phyloP scores from a whole-genome alignment of 2,888 invertebrate species.

The Brassicogethes aeneus region DNA sequence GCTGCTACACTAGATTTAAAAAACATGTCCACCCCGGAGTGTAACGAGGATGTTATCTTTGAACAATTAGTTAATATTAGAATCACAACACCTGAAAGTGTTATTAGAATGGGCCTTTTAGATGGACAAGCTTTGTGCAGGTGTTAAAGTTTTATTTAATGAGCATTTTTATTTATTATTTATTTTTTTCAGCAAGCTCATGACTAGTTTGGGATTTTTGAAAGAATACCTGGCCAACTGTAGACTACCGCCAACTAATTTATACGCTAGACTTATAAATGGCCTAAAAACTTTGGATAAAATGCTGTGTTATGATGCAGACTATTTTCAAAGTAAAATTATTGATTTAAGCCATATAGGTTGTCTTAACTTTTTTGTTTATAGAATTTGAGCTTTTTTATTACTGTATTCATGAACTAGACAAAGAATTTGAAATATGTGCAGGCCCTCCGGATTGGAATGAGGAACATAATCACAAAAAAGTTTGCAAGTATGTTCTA shows the following conservation, averaged over 20 bases:
- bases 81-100: conserved; percentile 46
- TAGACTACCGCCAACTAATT: conserved; percentile 35
- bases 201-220: conserved; percentile 35
- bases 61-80: conserved; percentile 44
- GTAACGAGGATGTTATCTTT: conserved; percentile 41
- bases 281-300: conserved; percentile 39
- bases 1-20: too few relatives aligned
- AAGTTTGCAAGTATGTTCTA: conserved; percentile 39
- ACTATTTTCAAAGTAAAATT: conserved; percentile 17
- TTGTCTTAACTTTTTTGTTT: too few relatives aligned
- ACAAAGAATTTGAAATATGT: conserved; percentile 44
- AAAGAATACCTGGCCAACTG: conserved; percentile 38
- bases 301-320: conserved; percentile 35
- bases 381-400: conserved; percentile 33
- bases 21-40: too few relatives aligned
- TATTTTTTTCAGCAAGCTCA: conserved; percentile 23
- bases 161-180: too few relatives aligned
- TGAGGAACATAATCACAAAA: conserved; percentile 38
- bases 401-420: conserved; percentile 39
- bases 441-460: conserved; percentile 48
- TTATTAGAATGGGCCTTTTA: conserved; percentile 26
- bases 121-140: conserved; percentile 30
- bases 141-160: too few relatives aligned
- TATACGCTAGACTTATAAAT: conserved; percentile 41
- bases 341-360: too few relatives aligned